Base-by-base conservation (phyloP, 2,888 invertebrate genomes). In the Rutpela maculata region DNA sequence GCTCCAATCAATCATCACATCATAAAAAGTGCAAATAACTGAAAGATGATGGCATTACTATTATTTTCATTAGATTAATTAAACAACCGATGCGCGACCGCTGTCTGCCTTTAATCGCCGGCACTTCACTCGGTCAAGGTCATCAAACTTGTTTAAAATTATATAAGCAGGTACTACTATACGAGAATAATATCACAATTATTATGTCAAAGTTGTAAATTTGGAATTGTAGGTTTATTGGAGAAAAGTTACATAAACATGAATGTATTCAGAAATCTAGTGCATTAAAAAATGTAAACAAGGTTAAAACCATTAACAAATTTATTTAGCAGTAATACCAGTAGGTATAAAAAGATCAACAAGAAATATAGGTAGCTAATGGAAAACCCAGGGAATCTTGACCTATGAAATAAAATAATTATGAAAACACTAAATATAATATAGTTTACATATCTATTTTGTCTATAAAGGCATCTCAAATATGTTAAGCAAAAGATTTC, bases 111-210 rank as follows among this genome's bases (percentile, higher is more conserved):
- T 50, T 50, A n/a, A 50, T 50, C n/a, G n/a, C 12, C n/a, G 50
- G 50, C 15, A 50, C 50, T 17, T 17, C 76, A 84, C 75, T 83
- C 81, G 82, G 83, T 82, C 84, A 84, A 84, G 83, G 84, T 81
- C 81, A 67, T 38, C 17, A 71, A 79, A 76, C 79, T 77, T 74
- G 77, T 79, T 79, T 62, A 19, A 55, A 60, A 68, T 77, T 77
- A 68, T 68, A 73, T 75, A 66, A 77, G 17, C 60, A 43, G 70
- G 60, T 70, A 43, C 15, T 15, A 38, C 59, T 50, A 19, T 43
- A 19, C 35, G 38, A n/a, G 18, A 22, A 50, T 50, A 22, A 31
- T 26, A 31, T 57, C 5, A 17, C 2, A 9, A 12, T 50, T 31
- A 69, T 69, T 69, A 69, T 57, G 35, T 69, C 69, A 69, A 59